Percentiles rank a stretch among this genome's conserved stretches.
phyloP scores from a whole-genome alignment of 2,888 invertebrate genomes.

The Clostera curtula region DNA sequence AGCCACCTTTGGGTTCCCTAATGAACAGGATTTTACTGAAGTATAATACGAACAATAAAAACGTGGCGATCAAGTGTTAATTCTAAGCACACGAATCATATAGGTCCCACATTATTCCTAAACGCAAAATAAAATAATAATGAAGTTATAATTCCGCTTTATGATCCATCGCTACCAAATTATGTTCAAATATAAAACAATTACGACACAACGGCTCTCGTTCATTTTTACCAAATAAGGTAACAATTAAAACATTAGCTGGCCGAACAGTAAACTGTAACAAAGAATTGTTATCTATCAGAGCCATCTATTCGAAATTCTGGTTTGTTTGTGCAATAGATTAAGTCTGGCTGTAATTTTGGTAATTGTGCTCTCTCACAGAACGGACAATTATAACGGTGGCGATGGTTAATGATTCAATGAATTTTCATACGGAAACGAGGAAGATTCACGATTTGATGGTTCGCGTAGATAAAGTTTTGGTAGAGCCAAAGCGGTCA shows the following conservation, averaged over 20 bases:
- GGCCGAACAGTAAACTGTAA: conserved; percentile 27
- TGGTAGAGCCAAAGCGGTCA: neutral
- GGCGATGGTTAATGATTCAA: conserved; percentile 39
- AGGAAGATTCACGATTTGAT: neutral
- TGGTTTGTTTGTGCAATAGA: conserved; percentile 43
- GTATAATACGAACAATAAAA: too few species aligned
- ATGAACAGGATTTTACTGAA: too few species aligned
- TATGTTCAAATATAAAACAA: neutral
- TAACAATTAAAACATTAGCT: conserved; percentile 37
- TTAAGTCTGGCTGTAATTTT: conserved; percentile 37
- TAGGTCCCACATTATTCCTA: too few species aligned
- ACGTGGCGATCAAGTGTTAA: too few species aligned
- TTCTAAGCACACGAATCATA: too few species aligned
- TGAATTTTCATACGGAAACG: conserved; percentile 31
- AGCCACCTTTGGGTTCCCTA: too few species aligned
- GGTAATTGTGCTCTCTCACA: conserved; percentile 46
- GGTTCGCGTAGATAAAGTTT: neutral
- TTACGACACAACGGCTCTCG: neutral
- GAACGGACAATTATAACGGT: conserved; percentile 48
- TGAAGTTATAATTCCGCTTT: too few species aligned
- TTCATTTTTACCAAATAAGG: neutral
- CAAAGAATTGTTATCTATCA: conserved; percentile 40
- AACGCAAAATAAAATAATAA: too few species aligned
- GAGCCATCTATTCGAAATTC: conserved; percentile 32
- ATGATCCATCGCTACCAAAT: too few species aligned